These are phyloP conservation scores for Agapornis roseicollis DNA, from an alignment of 2,113 vertebrate species.

Conservation along the genomic window DNA sequence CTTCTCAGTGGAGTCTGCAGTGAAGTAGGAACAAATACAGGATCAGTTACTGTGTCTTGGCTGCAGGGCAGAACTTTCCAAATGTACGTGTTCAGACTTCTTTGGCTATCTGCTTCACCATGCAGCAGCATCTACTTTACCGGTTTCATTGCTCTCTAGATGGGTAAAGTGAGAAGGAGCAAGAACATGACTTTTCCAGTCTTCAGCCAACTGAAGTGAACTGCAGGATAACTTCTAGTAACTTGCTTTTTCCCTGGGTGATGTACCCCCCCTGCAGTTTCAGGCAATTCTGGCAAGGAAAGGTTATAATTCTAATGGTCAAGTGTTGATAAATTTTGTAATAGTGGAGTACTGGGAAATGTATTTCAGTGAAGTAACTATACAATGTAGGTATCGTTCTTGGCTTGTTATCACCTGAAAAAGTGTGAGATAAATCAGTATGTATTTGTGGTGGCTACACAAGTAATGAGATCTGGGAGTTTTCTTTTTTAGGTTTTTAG, in stretches of 20 bases:
- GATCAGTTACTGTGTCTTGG: not conserved
- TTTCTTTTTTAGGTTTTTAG: not conserved
- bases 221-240: not conserved
- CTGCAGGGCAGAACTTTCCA: not conserved
- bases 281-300: not conserved
- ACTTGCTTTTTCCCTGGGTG: not conserved
- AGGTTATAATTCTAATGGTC: not conserved
- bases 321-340: not conserved
- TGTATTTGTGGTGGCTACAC: not conserved
- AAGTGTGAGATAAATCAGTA: not conserved
- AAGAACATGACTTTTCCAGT: not conserved
- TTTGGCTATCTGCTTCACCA: not conserved
- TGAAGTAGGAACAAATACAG: slow-evolving; percentile 1
- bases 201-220: not conserved
- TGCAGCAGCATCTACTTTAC: not conserved
- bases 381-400: not conserved
- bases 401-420: not conserved
- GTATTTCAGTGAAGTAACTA: not conserved
- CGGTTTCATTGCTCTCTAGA: not conserved
- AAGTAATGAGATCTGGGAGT: not conserved
- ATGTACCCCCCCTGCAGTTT: not conserved
- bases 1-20: not conserved
- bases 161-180: not conserved
- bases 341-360: not conserved
- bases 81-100: not conserved